Percentiles rank a stretch among this genome's conserved stretches.
phyloP scores from a whole-genome alignment of 2,888 invertebrate genomes.

The Callosobruchus maculatus region DNA sequence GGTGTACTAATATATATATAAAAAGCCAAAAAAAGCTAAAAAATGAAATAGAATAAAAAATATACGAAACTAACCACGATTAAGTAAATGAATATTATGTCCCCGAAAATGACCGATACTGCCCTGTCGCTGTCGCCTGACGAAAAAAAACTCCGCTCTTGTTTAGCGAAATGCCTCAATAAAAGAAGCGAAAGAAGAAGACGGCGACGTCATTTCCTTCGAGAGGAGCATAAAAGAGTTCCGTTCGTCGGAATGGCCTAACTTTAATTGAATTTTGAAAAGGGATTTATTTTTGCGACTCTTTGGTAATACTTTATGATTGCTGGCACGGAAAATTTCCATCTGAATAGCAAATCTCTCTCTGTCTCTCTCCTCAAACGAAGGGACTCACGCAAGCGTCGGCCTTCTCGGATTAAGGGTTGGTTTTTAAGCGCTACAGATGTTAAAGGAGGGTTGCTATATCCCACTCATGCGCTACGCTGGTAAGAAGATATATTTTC shows the following conservation, averaged over 20 bases:
- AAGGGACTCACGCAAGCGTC: not conserved
- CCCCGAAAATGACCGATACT: not conserved
- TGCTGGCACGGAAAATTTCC: slow-evolving; percentile 45
- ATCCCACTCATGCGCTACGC: too few species aligned
- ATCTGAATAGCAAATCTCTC: slow-evolving; percentile 20
- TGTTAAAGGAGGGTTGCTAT: not conserved
- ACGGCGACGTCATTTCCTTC: not conserved
- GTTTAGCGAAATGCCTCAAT: not conserved
- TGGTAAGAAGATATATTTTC: too few species aligned
- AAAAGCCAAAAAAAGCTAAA: too few species aligned
- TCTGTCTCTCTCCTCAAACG: not conserved
- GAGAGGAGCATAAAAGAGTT: slow-evolving; percentile 16
- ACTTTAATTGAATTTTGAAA: slow-evolving; percentile 44
- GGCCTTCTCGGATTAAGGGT: not conserved
- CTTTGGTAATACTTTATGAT: slow-evolving; percentile 46
- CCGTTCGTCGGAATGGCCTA: slow-evolving; percentile 25
- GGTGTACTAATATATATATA: too few species aligned
- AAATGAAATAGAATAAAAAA: too few species aligned
- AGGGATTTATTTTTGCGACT: slow-evolving; percentile 43
- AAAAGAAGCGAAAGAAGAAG: not conserved
- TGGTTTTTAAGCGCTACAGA: not conserved
- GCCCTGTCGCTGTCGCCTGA: not conserved
- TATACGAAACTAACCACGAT: too few species aligned
- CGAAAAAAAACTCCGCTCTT: not conserved
- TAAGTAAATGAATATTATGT: too few species aligned